Percentiles rank a stretch among this genome's conserved stretches.
These are phyloP conservation scores for Caenorhabditis wallacei DNA, from an alignment of 2,888 invertebrate species.

Conservation along the genomic window DNA sequence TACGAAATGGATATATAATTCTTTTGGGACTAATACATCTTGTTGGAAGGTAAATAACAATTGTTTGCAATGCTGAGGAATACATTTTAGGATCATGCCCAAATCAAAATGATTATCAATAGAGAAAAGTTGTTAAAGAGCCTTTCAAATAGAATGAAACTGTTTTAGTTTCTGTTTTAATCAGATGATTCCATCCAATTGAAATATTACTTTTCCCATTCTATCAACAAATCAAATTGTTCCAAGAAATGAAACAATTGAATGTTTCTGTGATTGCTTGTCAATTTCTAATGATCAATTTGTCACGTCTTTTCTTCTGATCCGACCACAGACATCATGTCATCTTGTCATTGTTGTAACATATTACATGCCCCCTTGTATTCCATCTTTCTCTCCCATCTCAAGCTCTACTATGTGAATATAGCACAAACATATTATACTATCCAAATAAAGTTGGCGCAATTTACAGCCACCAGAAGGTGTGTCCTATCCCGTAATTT, in stretches of 20 bases:
- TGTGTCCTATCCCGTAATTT: constrained; percentile 39
- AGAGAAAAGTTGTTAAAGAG: too few relatives aligned
- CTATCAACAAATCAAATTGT: constrained; percentile 3
- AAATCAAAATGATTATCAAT: too few relatives aligned
- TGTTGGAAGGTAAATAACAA: background rate
- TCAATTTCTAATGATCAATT: constrained; percentile 59
- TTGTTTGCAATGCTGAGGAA: too few relatives aligned
- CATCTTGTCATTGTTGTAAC: constrained; percentile 49
- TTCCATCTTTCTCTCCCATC: constrained; percentile 4
- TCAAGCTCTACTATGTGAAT: background rate
- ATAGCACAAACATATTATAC: constrained; percentile 36
- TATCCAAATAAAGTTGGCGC: constrained; percentile 57
- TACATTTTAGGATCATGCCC: too few relatives aligned
- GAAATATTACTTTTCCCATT: too few relatives aligned
- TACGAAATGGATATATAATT: constrained; percentile 1
- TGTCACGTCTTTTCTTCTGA: constrained; percentile 57
- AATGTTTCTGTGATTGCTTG: constrained; percentile 30
- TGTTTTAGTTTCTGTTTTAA: too few relatives aligned
- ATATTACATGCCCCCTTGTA: constrained; percentile 25
- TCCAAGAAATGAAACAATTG: constrained; percentile 14
- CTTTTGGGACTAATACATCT: constrained; percentile 4
- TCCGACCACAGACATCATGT: constrained; percentile 54
- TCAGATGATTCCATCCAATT: too few relatives aligned
- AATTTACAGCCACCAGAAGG: constrained; percentile 51
- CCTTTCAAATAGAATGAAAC: too few relatives aligned